These are phyloP conservation scores for Papilio helenus DNA, from an alignment of 1,140 invertebrate species.

Conservation along the genomic window DNA sequence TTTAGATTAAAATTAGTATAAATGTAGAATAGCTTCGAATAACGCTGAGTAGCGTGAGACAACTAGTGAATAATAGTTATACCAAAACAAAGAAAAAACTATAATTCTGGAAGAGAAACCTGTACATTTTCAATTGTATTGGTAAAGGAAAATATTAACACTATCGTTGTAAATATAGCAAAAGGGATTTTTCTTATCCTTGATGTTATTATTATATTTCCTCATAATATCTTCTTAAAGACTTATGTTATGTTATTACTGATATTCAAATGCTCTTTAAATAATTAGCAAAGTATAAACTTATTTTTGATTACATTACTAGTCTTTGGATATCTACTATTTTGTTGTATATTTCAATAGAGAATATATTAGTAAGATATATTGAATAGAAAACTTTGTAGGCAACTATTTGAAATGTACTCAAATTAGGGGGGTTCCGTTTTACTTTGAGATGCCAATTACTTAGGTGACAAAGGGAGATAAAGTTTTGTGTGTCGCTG, in stretches of 20 bases:
- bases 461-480: slow-evolving; percentile 34
- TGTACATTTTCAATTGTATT: neutral
- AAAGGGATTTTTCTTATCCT: neutral
- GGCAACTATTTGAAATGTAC: slow-evolving; percentile 35
- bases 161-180: neutral
- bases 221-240: neutral
- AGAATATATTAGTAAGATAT: neutral
- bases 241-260: neutral
- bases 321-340: neutral
- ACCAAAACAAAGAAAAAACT: too few species aligned
- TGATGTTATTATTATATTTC: too few species aligned
- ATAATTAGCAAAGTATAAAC: neutral
- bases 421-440: slow-evolving; percentile 30
- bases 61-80: too few species aligned
- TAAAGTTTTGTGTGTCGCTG: slow-evolving; percentile 34
- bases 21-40: too few species aligned
- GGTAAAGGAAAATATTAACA: neutral
- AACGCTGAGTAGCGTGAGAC: too few species aligned
- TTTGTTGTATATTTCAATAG: neutral
- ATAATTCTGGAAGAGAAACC: neutral
- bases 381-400: slow-evolving; percentile 25
- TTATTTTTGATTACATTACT: neutral
- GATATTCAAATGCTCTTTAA: neutral
- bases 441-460: slow-evolving; percentile 34
- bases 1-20: too few species aligned